These are phyloP conservation scores for Notodonta ziczac DNA, from an alignment of 2,888 invertebrate genomes.

Conservation along the genomic window DNA sequence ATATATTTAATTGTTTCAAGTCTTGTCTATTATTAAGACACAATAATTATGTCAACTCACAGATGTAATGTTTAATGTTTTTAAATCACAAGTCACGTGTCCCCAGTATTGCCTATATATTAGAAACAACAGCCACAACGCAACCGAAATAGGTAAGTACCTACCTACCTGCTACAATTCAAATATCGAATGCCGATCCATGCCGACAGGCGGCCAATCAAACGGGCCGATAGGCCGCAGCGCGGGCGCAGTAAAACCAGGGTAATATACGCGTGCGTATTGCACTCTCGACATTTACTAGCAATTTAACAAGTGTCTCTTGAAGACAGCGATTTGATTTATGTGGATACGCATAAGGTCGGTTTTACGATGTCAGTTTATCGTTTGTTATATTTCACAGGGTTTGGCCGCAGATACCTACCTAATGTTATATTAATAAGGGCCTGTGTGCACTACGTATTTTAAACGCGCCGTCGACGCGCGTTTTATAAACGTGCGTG, in stretches of 20 bases:
- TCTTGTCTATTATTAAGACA: no score
- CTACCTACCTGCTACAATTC: background rate
- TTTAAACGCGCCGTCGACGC: no score
- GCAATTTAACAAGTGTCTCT: slow-evolving; percentile 77
- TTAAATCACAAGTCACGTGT: no score
- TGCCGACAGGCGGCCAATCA: slow-evolving; percentile 50
- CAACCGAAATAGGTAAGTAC: no score
- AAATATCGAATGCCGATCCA: slow-evolving; percentile 20
- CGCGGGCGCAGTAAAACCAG: slow-evolving; percentile 60
- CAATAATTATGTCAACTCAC: no score
- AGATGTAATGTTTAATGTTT: no score
- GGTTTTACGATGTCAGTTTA: slow-evolving; percentile 72
- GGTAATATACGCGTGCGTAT: slow-evolving; percentile 72
- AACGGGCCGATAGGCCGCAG: slow-evolving; percentile 48
- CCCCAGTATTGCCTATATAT: no score
- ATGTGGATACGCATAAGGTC: slow-evolving; percentile 63
- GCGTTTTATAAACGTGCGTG: no score
- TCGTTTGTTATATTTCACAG: slow-evolving; percentile 72
- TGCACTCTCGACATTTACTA: slow-evolving; percentile 77
- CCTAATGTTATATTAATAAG: slow-evolving; percentile 58
- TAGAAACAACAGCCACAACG: no score
- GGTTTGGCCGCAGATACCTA: slow-evolving; percentile 66
- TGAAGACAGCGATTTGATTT: slow-evolving; percentile 70
- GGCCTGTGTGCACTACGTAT: no score
- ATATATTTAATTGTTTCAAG: no score